phyloP scores from a whole-genome alignment of 2,113 vertebrate species.

The Halcyon malimbica region DNA sequence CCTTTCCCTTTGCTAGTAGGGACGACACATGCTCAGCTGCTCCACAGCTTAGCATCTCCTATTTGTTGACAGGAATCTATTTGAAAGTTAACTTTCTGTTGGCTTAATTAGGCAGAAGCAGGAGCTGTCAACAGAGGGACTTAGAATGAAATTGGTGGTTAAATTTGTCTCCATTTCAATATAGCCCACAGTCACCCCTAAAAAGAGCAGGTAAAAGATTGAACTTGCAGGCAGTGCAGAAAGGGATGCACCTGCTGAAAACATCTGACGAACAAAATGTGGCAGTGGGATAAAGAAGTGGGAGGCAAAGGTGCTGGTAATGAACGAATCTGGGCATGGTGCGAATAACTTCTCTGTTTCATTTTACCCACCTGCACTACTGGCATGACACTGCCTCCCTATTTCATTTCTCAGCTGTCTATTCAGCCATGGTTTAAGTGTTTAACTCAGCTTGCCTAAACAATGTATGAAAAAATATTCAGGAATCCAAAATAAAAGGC shows the following conservation, averaged over 20 bases:
- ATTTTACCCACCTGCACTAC: background rate
- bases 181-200: background rate
- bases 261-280: background rate
- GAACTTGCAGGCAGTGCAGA: background rate
- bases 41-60: background rate
- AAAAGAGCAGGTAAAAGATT: background rate
- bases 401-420: background rate
- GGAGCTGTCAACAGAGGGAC: background rate
- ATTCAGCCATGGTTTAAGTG: background rate
- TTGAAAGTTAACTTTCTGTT: background rate
- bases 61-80: background rate
- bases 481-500: background rate
- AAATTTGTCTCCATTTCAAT: background rate
- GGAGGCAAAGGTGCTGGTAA: background rate
- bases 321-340: background rate
- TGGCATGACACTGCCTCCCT: background rate
- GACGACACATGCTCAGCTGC: background rate
- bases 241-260: conserved; percentile 4
- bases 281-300: background rate
- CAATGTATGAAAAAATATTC: background rate
- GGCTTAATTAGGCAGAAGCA: background rate
- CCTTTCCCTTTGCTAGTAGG: background rate
- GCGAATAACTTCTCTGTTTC: background rate
- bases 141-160: background rate
- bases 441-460: background rate